Evolutionary conservation across 2,113 vertebrate species (phyloP).

Genomic region (Felis chaus): DNA sequence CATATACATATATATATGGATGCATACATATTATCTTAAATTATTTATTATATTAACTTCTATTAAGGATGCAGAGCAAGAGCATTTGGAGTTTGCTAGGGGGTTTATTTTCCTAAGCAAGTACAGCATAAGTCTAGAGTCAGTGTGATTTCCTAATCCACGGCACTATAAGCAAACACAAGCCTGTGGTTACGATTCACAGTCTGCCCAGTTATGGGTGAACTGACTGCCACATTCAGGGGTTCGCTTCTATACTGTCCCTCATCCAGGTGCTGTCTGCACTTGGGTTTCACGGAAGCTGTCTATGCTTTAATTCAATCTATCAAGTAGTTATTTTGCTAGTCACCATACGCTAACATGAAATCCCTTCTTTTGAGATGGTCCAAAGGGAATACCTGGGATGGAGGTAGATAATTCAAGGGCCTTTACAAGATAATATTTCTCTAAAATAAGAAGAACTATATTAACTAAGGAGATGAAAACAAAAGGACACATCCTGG

Average conservation of each 20-base stretch:
- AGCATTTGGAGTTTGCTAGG: neutral
- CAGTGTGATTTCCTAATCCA: neutral
- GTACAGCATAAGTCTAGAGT: neutral
- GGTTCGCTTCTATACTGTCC: fast-evolving
- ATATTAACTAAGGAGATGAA: neutral
- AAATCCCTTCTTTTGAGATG: neutral
- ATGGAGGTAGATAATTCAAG: neutral
- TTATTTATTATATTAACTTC: neutral
- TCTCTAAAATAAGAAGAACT: neutral
- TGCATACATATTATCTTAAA: neutral
- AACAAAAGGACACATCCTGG: neutral
- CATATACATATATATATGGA: neutral
- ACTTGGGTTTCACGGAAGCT: neutral
- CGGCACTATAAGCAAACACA: neutral
- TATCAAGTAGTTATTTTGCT: neutral
- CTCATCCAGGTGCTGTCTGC: neutral
- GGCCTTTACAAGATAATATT: neutral
- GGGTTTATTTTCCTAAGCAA: neutral
- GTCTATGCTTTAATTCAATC: neutral
- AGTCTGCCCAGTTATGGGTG: fast-evolving
- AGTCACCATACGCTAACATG: neutral
- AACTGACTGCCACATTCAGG: fast-evolving
- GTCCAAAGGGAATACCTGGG: neutral
- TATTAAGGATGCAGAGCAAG: neutral
- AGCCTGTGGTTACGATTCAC: neutral